These are phyloP conservation scores for Orchesella flavescens DNA, from an alignment of 2,888 invertebrate genomes.

Conservation along the genomic window DNA sequence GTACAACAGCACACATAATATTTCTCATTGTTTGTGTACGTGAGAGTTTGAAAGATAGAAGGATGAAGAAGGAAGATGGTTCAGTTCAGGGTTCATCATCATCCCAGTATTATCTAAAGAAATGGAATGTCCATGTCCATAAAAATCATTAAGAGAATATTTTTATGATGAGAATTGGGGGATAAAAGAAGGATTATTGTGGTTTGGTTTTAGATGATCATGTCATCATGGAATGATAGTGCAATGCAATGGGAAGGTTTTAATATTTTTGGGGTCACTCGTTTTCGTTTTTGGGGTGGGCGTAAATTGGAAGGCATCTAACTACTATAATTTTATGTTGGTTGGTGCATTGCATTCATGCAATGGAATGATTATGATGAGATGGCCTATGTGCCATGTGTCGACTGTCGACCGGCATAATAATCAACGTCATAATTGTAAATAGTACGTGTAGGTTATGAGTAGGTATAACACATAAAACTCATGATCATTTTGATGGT, in stretches of 20 bases:
- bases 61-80: neutral
- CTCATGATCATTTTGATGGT: slow-evolving; percentile 28
- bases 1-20: no score
- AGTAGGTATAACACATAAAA: neutral
- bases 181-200: slow-evolving; percentile 16
- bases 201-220: neutral
- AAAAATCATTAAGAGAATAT: neutral
- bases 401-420: slow-evolving; percentile 35
- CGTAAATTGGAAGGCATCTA: slow-evolving; percentile 27
- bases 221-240: no score
- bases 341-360: slow-evolving; percentile 7
- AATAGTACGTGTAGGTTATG: no score
- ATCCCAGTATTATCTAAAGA: no score
- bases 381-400: slow-evolving; percentile 60
- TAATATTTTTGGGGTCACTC: slow-evolving; percentile 42
- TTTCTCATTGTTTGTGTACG: no score
- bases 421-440: neutral
- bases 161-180: slow-evolving; percentile 1
- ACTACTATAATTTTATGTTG: no score
- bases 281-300: slow-evolving; percentile 45
- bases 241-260: slow-evolving; percentile 62
- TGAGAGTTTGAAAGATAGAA: no score
- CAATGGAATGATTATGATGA: slow-evolving; percentile 38
- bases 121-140: slow-evolving; percentile 3
- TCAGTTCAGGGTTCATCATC: neutral